Base-by-base conservation (phyloP, 2,797 vertebrate species). In the Capromys pilorides region DNA sequence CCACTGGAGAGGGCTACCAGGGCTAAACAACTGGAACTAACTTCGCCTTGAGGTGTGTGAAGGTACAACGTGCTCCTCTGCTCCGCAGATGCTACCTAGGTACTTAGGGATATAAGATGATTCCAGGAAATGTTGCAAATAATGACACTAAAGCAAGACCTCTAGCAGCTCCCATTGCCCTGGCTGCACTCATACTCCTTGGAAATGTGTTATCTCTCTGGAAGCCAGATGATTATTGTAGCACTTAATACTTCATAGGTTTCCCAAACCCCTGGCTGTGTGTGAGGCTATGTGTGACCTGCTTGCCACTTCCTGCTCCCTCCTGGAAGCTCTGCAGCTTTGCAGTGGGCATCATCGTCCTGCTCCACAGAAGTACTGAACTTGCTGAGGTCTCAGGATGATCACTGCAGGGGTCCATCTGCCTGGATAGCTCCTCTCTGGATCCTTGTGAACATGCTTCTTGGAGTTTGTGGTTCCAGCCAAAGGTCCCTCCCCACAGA, bases 231-330 rank as follows among this genome's bases (percentile, higher is more conserved):
- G 36, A 51, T 85, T n/a, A 36, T 51, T 51, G 71, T 75, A 57
- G 77, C 57, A 89, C 51, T 39, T 45, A 49, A 22, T 83, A 75
- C 45, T 57, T 75, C 39, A 26, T 22, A 6, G 22, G 3, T 51
- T 51, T 61, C 59, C 49, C 28, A 71, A 82, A n/a, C 49, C 31
- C 7, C 39, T 64, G 19, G 16, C 45, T 45, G 45, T 45, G 45
- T 45, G 12, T 18, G 39, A 64, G n/a, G 64, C 0, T 7, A 31
- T 9, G 3, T 6, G 22, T 13, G 28, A 61, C 9, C n/a, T 1
- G 6, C 21, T 22, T 0, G 0, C 28, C 22, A 7, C 26, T 24
- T 28, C 5, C 31, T 4, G 10, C 57, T 2, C 26, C 33, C 1
- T 86, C 57, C 36, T 66, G 19, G n/a, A 0, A 33, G 31, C 9